A percentile compares a stretch with the other conserved stretches of the same genome.
These are phyloP conservation scores for Grapholita molesta DNA, from an alignment of 1,140 invertebrate species.

Conservation along the genomic window DNA sequence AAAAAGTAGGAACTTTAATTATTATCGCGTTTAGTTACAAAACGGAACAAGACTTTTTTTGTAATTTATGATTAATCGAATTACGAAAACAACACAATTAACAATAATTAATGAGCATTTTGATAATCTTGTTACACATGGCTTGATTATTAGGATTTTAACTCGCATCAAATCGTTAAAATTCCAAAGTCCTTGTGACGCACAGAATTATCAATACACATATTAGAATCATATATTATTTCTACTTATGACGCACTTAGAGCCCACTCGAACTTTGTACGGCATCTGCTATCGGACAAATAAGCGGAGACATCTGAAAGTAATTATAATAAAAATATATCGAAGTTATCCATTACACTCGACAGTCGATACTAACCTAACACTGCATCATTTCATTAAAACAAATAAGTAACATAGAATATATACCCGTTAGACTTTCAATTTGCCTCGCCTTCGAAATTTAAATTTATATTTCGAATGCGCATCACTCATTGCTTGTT, in stretches of 20 bases:
- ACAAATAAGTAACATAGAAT: no score
- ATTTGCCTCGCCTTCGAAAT: no score
- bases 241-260: constrained; percentile 11
- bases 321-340: constrained; percentile 1
- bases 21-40: not conserved
- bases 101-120: no score
- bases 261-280: not conserved
- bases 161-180: not conserved
- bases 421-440: no score
- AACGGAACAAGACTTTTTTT: not conserved
- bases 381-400: no score
- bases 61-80: no score
- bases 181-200: not conserved
- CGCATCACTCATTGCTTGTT: no score
- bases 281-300: not conserved
- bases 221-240: constrained; percentile 10
- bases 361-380: not conserved
- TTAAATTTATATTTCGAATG: no score
- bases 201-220: not conserved
- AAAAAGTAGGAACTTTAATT: no score
- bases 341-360: not conserved
- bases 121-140: not conserved
- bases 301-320: not conserved
- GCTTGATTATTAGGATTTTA: not conserved
- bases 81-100: no score